These are phyloP conservation scores for Scopus umbretta DNA, from an alignment of 2,113 vertebrate genomes.

Conservation along the genomic window DNA sequence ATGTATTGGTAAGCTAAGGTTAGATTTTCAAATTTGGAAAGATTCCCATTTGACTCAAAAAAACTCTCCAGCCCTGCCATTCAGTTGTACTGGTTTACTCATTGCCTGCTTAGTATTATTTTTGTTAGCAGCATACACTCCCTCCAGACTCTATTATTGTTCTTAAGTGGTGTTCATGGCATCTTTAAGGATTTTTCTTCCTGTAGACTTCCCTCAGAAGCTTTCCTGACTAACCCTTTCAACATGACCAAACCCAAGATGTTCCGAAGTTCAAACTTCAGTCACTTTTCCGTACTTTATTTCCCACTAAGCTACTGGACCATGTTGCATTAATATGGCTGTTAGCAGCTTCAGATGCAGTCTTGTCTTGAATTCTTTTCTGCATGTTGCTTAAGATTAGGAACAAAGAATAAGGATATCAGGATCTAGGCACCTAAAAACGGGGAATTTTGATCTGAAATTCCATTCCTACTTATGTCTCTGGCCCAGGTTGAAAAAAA, in stretches of 20 bases:
- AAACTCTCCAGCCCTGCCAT: not conserved
- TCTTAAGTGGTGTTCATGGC: not conserved
- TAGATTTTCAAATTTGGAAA: not conserved
- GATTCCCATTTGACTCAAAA: not conserved
- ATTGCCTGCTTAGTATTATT: not conserved
- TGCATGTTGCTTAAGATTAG: not conserved
- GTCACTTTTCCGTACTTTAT: not conserved
- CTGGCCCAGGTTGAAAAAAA: not conserved
- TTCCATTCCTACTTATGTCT: not conserved
- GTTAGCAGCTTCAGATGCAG: not conserved
- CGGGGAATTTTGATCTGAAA: not conserved
- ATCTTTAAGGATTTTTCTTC: not conserved
- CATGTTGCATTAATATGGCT: not conserved
- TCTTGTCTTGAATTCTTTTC: not conserved
- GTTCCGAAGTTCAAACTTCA: not conserved
- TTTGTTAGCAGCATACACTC: not conserved
- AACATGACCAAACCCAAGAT: not conserved
- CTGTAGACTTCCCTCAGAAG: not conserved
- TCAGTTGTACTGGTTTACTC: not conserved
- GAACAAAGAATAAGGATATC: not conserved
- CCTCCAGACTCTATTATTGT: not conserved
- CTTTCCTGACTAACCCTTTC: not conserved
- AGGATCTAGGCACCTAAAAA: not conserved
- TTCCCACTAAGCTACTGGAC: not conserved
- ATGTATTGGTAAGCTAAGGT: not conserved